These are phyloP conservation scores for Sporophila hypoxantha DNA, from an alignment of 2,113 vertebrate species.

Conservation along the genomic window DNA sequence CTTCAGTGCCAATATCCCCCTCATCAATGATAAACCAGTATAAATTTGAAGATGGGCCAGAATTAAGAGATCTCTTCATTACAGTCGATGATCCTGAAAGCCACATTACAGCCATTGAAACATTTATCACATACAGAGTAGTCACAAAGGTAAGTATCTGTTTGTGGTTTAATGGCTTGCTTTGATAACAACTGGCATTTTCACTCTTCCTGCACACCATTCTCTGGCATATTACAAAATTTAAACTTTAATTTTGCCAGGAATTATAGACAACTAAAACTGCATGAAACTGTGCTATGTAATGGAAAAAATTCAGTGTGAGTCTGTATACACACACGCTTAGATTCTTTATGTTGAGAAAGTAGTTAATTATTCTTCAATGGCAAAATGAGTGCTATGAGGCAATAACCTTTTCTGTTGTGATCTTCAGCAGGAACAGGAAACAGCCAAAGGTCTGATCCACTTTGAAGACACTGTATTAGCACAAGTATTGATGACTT, in stretches of 20 bases:
- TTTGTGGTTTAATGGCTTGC: background rate
- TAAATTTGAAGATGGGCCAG: slow-evolving; percentile 84
- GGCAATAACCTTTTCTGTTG: background rate
- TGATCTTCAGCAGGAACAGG: background rate
- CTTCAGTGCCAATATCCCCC: slow-evolving; percentile 81
- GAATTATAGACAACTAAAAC: background rate
- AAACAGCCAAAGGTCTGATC: background rate
- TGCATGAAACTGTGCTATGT: background rate
- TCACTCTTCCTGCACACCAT: background rate
- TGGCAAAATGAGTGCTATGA: background rate
- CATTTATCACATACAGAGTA: slow-evolving; percentile 91
- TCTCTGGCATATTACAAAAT: background rate
- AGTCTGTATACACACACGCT: background rate
- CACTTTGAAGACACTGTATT: background rate
- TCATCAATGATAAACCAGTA: slow-evolving; percentile 92
- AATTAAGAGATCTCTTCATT: slow-evolving; percentile 86
- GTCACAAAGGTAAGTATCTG: slow-evolving; percentile 80
- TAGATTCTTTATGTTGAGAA: background rate
- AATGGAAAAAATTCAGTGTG: background rate
- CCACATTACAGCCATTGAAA: slow-evolving; percentile 93
- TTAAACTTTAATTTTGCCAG: background rate
- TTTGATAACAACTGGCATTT: background rate
- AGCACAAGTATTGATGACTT: background rate
- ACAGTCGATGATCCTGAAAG: slow-evolving; percentile 91
- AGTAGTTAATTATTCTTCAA: background rate